Evolutionary conservation across 2,888 invertebrate species (phyloP), one percentile per base, ranked within the genome.

Genomic region (Hipparchia sbordonii): DNA sequence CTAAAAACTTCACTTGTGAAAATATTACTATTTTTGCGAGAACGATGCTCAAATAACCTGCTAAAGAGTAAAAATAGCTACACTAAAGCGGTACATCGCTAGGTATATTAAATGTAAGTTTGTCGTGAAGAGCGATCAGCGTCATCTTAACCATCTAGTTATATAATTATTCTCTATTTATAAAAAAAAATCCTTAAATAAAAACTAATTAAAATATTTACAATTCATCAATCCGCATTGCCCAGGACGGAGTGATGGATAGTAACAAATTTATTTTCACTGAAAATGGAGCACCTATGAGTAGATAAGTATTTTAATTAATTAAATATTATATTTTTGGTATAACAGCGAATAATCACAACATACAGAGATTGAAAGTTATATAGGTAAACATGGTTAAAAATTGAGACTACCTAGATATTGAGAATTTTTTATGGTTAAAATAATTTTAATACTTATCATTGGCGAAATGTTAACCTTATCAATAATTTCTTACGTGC

Each of bases 141-240:
- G 13, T 48, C 48, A 6, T n/a, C 67, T 9, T n/a, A 8, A 12
- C 39, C 10, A 48, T 23, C 59, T 13, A 23, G 6, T 59, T 67
- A 6, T 9, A 6, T 10, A 33, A 59, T 59, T 54, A 59, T 0
- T 45, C 39, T 59, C 59, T 39, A 39, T 45, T 45, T 56, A 56
- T 8, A 56, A 56, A 56, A 52, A 5, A 10, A 52, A 39, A 39
- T 2, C 39, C n/a, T n/a, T 13, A 48, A 46, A 69, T 52, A 13
- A 65, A 7, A 57, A 10, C 9, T 13, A 56, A 57, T 48, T 51
- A 61, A n/a, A 66, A 57, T 73, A 23, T 60, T 54, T 82, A 87
- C 87, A 84, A 89, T 91, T 92, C 92, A 87, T 89, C 91, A 90
- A 80, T 92, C 91, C 93, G 93, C 89, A 93, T 93, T 93, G 93